A percentile compares a stretch with the other conserved stretches of the same genome.
Conservation (phyloP, 2,888 invertebrate species). For the Rhamphomyia laevipes region DNA sequence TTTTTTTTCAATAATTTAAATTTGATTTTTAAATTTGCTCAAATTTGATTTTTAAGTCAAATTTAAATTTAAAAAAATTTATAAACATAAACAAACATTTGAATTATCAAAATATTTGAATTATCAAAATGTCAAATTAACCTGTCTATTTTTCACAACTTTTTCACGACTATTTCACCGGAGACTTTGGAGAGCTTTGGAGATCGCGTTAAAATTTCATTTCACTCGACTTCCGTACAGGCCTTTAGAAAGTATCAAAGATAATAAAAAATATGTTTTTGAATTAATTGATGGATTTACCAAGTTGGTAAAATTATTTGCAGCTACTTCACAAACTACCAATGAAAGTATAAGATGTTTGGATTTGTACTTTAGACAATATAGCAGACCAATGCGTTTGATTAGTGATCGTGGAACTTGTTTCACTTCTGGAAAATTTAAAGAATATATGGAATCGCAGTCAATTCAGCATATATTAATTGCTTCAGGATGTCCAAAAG, state of each 20-base stretch:
- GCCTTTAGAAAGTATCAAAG: constrained; percentile 4
- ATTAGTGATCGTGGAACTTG: background rate
- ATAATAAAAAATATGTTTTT: constrained; percentile 4
- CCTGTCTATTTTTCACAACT: no score
- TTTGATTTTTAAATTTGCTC: no score
- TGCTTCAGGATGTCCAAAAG: background rate
- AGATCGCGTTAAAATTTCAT: no score
- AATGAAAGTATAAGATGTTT: background rate
- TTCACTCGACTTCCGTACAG: no score
- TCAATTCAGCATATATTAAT: background rate
- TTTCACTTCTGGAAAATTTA: background rate
- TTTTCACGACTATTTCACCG: no score
- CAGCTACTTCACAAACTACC: background rate
- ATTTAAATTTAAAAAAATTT: no score
- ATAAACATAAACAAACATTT: no score
- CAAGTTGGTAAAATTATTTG: background rate
- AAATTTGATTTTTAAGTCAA: no score
- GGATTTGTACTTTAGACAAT: background rate
- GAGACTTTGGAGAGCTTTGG: no score
- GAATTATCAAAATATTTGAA: no score
- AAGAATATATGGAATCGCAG: background rate
- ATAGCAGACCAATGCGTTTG: background rate
- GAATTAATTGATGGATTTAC: background rate
- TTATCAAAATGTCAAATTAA: no score
- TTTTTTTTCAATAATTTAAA: no score